Percentiles rank a stretch among this genome's conserved stretches.
These are phyloP conservation scores for Amphiprion clarkii DNA, from an alignment of 2,797 vertebrate species.

Conservation along the genomic window DNA sequence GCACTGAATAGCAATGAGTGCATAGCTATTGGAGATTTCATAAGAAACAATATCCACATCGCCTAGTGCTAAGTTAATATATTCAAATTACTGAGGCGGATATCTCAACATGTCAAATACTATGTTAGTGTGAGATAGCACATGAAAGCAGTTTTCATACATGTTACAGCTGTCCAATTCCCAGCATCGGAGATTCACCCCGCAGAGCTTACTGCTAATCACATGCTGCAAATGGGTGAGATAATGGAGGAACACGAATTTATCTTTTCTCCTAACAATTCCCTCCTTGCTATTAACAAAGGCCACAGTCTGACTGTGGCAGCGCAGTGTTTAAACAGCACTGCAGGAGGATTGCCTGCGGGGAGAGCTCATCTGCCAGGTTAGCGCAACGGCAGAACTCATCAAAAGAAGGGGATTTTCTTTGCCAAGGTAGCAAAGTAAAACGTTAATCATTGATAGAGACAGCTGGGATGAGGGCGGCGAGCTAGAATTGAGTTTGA, in stretches of 20 bases:
- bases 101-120: constrained; percentile 12
- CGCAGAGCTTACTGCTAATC: constrained; percentile 22
- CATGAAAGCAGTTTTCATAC: constrained; percentile 14
- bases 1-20: background rate
- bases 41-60: background rate
- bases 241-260: constrained; percentile 38
- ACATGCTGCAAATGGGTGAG: background rate
- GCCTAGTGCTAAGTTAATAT: background rate
- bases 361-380: constrained; percentile 42
- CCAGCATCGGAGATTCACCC: constrained; percentile 16
- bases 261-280: constrained; percentile 26
- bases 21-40: background rate
- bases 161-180: constrained; percentile 2
- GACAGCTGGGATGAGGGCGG: constrained; percentile 73
- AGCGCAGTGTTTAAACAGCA: constrained; percentile 45
- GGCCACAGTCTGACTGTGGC: constrained; percentile 24
- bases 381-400: constrained; percentile 52
- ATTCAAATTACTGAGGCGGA: constrained; percentile 3
- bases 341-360: constrained; percentile 22
- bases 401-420: constrained; percentile 66
- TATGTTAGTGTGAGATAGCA: constrained; percentile 21
- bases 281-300: constrained; percentile 33
- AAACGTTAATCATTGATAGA: constrained; percentile 70
- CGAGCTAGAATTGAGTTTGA: constrained; percentile 63
- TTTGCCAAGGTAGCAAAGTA: constrained; percentile 59